Base-by-base conservation (phyloP, 2,113 vertebrate genomes). In the Syngnathus typhle region DNA sequence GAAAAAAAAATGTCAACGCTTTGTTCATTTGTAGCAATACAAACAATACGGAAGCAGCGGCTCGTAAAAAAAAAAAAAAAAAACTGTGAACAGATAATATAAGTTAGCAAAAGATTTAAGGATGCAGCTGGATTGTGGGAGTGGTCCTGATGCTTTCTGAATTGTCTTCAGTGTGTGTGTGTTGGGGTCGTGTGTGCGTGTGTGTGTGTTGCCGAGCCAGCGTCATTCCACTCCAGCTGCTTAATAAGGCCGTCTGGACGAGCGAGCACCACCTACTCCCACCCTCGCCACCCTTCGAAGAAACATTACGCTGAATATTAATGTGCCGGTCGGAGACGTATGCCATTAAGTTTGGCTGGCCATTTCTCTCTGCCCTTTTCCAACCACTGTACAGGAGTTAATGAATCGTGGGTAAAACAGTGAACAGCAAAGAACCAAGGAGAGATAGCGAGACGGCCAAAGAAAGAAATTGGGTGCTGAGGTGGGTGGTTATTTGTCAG, bases 301-400 rank as follows among this genome's bases (percentile, higher is more conserved):
- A 96, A 95, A 95, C 94, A 96, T 96, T 98, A 96, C 93, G 93
- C 92, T 95, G 95, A 95, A 94, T 96, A 95, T 96, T 96, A 97
- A 96, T 94, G 93, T 92, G 91, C 92, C 88, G 91, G 93, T 90
- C 92, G 90, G 92, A 96, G 94, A 97, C 92, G 94, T 94, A 95
- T 94, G 93, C 93, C 94, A 95, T 96, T 95, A 94, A 95, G 92
- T 93, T 91, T 87, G 92, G 93, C 88, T 88, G 92, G 93, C 91
- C 93, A 94, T 94, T 96, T 93, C 92, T 96, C 94, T 93, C 93
- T 91, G 94, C 94, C 93, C 93, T 93, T 93, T 93, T 91, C 86
- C 89, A 91, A 91, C 39, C 92, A 93, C 93, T 93, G 93, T 93
- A 94, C 93, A 92, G 93, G 95, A 98, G 95, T 93, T 93, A 96